A percentile compares a stretch with the other conserved stretches of the same genome.
Evolutionary conservation across 37 sponge, comb jelly and placozoan genomes (phyloP).

Genomic region (Tethya wilhelma): DNA sequence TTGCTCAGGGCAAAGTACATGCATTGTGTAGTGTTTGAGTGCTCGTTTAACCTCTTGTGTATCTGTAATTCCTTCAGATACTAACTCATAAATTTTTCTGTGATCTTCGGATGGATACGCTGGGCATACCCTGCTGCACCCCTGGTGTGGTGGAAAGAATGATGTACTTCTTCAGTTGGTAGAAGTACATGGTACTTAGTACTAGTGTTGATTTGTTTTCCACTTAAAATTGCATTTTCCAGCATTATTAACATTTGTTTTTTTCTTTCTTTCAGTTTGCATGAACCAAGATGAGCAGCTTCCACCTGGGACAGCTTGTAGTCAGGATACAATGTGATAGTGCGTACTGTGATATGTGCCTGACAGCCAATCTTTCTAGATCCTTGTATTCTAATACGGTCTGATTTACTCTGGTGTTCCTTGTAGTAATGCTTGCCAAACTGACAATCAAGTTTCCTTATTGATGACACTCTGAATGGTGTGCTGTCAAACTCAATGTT

Average conservation of each 20-base stretch:
- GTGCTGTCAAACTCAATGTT: neutral
- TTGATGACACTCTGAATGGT: neutral
- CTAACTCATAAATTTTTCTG: slow-evolving; percentile 31
- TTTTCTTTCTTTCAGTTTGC: slow-evolving; percentile 3
- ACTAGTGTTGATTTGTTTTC: neutral
- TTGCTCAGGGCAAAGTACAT: neutral
- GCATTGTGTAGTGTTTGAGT: neutral
- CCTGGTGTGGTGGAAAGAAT: slow-evolving; percentile 6
- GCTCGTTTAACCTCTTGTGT: slow-evolving; percentile 33
- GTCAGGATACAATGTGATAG: neutral
- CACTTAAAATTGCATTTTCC: slow-evolving; percentile 8
- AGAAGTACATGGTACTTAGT: slow-evolving; percentile 15
- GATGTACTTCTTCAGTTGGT: slow-evolving; percentile 26
- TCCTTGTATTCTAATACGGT: neutral
- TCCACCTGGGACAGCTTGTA: neutral
- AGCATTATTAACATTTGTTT: neutral
- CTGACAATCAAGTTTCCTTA: neutral
- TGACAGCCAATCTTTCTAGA: slow-evolving; percentile 26
- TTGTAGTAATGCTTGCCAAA: no score
- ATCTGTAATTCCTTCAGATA: slow-evolving; percentile 30
- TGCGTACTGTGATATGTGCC: slow-evolving; percentile 10
- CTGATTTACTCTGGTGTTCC: neutral
- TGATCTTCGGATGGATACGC: slow-evolving; percentile 15
- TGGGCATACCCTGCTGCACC: slow-evolving; percentile 28
- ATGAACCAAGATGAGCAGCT: neutral